Percentiles rank a stretch among this genome's conserved stretches.
phyloP scores from a whole-genome alignment of 2,113 vertebrate species.

The Rhinolophus sinicus region DNA sequence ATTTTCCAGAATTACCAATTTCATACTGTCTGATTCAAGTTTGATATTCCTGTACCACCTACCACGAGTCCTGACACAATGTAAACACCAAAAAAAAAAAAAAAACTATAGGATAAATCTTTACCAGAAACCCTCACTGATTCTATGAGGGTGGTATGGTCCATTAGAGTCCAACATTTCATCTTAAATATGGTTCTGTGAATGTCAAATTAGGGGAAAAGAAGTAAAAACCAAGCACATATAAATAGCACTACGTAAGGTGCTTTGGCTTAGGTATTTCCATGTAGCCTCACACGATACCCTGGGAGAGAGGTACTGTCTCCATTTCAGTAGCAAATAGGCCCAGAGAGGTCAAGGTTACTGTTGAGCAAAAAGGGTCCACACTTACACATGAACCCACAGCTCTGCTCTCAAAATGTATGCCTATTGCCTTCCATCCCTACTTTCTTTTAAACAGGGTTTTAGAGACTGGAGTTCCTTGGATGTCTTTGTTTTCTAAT shows the following conservation, averaged over 20 bases:
- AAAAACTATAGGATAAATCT: background rate
- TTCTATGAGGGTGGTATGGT: background rate
- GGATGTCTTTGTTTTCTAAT: background rate
- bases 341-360: background rate
- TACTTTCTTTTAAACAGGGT: background rate
- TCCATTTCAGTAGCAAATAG: background rate
- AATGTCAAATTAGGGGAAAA: background rate
- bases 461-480: background rate
- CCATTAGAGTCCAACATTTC: background rate
- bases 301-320: background rate
- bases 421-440: background rate
- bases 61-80: background rate
- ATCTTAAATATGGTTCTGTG: background rate
- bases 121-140: background rate
- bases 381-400: background rate
- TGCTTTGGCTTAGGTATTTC: background rate
- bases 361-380: background rate
- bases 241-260: background rate
- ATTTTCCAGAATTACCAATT: background rate
- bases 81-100: background rate
- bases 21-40: background rate
- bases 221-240: background rate
- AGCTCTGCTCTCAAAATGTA: background rate
- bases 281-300: background rate
- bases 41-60: background rate